Percentiles rank a stretch among this genome's conserved stretches.
phyloP scores from a whole-genome alignment of 2,888 invertebrate species.

The Cephus pygmeus region DNA sequence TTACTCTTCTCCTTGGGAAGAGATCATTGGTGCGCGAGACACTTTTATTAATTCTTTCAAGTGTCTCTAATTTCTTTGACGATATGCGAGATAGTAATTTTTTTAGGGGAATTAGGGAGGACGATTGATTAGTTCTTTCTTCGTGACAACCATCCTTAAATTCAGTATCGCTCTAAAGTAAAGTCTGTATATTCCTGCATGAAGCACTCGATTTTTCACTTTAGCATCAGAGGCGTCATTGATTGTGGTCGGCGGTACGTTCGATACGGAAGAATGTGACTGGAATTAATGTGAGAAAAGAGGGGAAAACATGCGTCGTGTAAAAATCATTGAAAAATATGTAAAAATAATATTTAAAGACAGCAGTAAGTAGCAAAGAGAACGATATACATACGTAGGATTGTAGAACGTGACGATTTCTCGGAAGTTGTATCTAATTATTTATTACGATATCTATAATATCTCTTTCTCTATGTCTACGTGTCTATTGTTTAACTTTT shows the following conservation, averaged over 20 bases:
- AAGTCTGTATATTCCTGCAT: neutral
- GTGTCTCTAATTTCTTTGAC: neutral
- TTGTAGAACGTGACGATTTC: neutral
- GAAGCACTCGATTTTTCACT: neutral
- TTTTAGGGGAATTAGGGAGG: neutral
- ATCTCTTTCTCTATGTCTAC: neutral
- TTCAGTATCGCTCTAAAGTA: neutral
- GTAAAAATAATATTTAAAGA: neutral
- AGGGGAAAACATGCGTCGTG: neutral
- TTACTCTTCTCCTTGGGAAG: neutral
- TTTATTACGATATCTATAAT: neutral
- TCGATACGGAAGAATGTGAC: neutral
- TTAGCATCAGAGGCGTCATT: neutral
- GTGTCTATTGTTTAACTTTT: neutral
- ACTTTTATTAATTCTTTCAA: neutral
- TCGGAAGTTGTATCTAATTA: neutral
- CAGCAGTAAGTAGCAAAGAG: neutral
- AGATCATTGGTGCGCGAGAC: neutral
- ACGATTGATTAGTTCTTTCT: neutral
- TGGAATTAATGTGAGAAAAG: neutral
- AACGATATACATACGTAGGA: neutral
- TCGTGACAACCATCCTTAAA: neutral
- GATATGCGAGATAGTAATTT: neutral
- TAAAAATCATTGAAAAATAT: neutral
- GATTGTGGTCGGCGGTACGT: neutral